These are phyloP conservation scores for Pristionchus pacificus DNA, from an alignment of 1,140 invertebrate genomes.

Conservation along the genomic window DNA sequence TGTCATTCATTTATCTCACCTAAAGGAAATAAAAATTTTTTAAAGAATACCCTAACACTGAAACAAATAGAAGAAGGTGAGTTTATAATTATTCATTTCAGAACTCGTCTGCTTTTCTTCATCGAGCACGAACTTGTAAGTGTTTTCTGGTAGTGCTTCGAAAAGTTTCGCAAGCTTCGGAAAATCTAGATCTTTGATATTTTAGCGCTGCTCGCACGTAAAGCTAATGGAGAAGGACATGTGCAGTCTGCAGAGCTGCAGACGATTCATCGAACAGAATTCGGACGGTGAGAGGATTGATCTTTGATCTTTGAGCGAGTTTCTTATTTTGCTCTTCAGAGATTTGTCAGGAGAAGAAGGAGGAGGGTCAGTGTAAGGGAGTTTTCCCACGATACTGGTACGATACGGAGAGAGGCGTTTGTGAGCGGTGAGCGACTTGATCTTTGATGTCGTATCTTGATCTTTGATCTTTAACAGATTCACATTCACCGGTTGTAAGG, in stretches of 20 bases:
- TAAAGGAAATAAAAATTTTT: too few relatives aligned
- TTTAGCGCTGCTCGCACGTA: slow-evolving; percentile 44
- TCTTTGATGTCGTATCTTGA: neutral
- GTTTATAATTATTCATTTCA: too few relatives aligned
- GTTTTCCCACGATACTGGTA: slow-evolving; percentile 65
- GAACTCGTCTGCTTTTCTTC: slow-evolving; percentile 58
- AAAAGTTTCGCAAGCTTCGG: too few relatives aligned
- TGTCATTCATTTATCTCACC: too few relatives aligned
- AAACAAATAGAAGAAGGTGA: too few relatives aligned
- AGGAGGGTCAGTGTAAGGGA: slow-evolving; percentile 64
- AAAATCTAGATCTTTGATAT: neutral
- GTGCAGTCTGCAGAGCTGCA: slow-evolving; percentile 48
- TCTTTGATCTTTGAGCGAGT: neutral
- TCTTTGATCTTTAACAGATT: slow-evolving; percentile 58
- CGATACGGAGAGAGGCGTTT: slow-evolving; percentile 63
- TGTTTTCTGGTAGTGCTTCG: neutral
- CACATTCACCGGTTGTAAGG: slow-evolving; percentile 68
- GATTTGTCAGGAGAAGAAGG: slow-evolving; percentile 56
- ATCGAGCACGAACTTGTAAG: slow-evolving; percentile 47
- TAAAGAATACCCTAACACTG: too few relatives aligned
- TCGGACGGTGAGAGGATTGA: slow-evolving; percentile 45
- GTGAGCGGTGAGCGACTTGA: slow-evolving; percentile 50
- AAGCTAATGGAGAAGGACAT: slow-evolving; percentile 56
- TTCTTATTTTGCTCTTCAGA: slow-evolving; percentile 29
- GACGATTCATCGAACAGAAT: slow-evolving; percentile 45